Evolutionary conservation across 2,888 invertebrate species (phyloP), one percentile per base, ranked within the genome.

Genomic region (Tenthredo distinguenda): DNA sequence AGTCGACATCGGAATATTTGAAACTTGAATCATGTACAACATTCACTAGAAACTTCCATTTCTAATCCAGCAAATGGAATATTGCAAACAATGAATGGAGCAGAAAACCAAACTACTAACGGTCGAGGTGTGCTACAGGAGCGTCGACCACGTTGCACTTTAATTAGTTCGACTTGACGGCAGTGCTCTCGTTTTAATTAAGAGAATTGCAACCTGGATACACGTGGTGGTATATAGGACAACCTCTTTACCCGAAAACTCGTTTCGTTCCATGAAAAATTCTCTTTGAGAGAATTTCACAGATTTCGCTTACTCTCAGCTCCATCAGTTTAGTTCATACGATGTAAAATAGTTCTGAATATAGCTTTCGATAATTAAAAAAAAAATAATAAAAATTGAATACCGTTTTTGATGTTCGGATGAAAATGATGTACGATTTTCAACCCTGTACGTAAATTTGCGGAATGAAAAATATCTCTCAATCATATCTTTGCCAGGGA

Each of bases 141-240:
- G 37, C 81, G 37, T 81, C 58, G 62, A 62, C 58, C n/a, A 58
- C 62, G 81, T 37, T 81, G 81, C 81, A 81, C 81, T 81, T 81
- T 62, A 81, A 81, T 81, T 62, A 81, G 58, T 81, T 81, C 62
- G 62, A 81, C 81, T 81, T 40, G 21, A 81, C 21, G 62, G 37
- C 21, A 34, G 81, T n/a, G 58, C 21, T 58, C n/a, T 62, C 21
- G 81, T 81, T 81, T 81, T 62, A 81, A 81, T 81, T 81, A 81
- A 37, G 58, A 62, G 40, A 81, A 81, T 81, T 81, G 34, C 62
- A 50, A 55, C 1, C 77, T 21, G 10, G 50, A 55, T 55, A 18
- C 50, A 77, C 31, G 77, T 77, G 40, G 31, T 12, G 7, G 47
- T 31, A 50, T 77, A 50, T 43, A 74, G n/a, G 26, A 71, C 34